Conservation (phyloP, 2,113 vertebrate species). For the Sinocyclocheilus grahami region DNA sequence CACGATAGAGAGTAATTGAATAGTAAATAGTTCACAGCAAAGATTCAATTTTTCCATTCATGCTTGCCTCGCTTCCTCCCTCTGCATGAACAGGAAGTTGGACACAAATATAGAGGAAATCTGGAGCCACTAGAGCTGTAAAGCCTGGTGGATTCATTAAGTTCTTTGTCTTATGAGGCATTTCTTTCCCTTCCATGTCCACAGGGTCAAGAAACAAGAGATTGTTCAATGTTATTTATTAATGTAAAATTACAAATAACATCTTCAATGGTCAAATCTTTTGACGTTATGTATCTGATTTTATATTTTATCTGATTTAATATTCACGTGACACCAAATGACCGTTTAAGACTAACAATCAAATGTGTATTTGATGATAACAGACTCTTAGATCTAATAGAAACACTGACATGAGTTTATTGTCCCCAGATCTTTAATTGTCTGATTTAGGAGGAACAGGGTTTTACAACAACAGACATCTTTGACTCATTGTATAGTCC, state of each 20-base stretch:
- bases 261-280: too few relatives aligned
- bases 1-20: background rate
- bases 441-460: background rate
- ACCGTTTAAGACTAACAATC: too few relatives aligned
- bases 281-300: too few relatives aligned
- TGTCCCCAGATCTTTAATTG: background rate
- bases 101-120: constrained; percentile 14
- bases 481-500: background rate
- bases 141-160: constrained; percentile 30
- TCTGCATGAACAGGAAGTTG: constrained; percentile 13
- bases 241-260: background rate
- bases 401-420: background rate
- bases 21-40: background rate
- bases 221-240: background rate
- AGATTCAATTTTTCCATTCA: background rate
- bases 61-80: background rate
- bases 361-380: too few relatives aligned
- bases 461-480: constrained; percentile 6
- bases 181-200: background rate
- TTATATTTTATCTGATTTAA: too few relatives aligned
- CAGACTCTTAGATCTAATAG: background rate
- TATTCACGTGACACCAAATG: too few relatives aligned
- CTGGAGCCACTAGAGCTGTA: constrained; percentile 1
- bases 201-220: background rate
- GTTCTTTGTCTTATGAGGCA: background rate